These are phyloP conservation scores for Molossus molossus DNA, from an alignment of 2,797 vertebrate genomes.

Conservation along the genomic window DNA sequence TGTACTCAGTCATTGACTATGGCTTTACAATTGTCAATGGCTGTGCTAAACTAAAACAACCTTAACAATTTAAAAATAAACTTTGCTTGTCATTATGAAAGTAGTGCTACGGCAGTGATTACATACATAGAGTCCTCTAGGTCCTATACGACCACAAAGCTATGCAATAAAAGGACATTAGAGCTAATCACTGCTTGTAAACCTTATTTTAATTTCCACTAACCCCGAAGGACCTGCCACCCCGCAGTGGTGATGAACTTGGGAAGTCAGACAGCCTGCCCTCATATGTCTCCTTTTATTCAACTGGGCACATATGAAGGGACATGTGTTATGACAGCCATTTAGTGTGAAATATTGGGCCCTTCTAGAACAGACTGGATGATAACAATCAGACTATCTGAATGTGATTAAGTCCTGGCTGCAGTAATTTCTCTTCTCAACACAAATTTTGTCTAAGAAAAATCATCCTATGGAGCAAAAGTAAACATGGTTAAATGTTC, in stretches of 20 bases:
- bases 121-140: not conserved
- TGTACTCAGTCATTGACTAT: slow-evolving; percentile 79
- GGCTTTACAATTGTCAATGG: slow-evolving; percentile 79
- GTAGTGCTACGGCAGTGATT: slow-evolving; percentile 50
- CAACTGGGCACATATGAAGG: slow-evolving; percentile 38
- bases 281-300: slow-evolving; percentile 66
- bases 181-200: slow-evolving; percentile 39
- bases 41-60: slow-evolving; percentile 74
- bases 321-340: slow-evolving; percentile 61
- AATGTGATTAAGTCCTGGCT: slow-evolving; percentile 82
- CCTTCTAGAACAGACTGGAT: slow-evolving; percentile 78
- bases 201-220: not conserved
- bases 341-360: slow-evolving; percentile 71
- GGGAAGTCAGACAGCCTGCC: slow-evolving; percentile 33
- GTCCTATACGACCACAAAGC: not conserved
- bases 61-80: slow-evolving; percentile 84
- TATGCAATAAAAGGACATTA: slow-evolving; percentile 31
- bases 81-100: slow-evolving; percentile 80
- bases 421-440: slow-evolving; percentile 77
- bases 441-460: slow-evolving; percentile 76
- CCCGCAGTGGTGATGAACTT: not conserved
- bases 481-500: slow-evolving; percentile 75
- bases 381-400: slow-evolving; percentile 59
- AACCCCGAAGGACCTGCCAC: not conserved
- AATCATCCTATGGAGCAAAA: slow-evolving; percentile 64